Evolutionary conservation across 1,140 invertebrate genomes (phyloP), one percentile per base, ranked within the genome.

Genomic region (Drosophila arizonae): DNA sequence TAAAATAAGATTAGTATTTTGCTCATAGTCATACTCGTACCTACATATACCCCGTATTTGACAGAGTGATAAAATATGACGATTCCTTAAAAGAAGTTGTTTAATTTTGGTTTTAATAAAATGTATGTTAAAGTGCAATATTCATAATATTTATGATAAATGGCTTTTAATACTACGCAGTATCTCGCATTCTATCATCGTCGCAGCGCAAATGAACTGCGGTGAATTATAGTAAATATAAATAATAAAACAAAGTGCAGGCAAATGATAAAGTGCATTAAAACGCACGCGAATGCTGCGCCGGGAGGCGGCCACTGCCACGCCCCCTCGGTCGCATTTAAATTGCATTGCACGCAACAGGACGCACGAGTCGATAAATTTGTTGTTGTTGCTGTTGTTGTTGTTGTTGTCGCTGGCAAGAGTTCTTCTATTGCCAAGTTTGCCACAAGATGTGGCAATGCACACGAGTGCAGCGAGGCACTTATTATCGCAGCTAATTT

Each of bases 141-240:
- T 41, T 41, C 6, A 0, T 3, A 30, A 30, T 3, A 24, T 24
- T 24, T 24, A 24, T 24, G 2, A 2, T 24, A 24, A 24, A 24
- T 17, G 21, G 1, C 21, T 24, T 24, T 24, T 3, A 24, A 43
- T 6, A n/a, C 21, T n/a, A 30, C 45, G 45, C 9, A 33, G 65
- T 67, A 51, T 67, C 11, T 58, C 0, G 2, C 45, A 55, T 15
- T 17, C 11, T 33, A 21, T 4, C 10, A 30, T 10, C 8, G 11
- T 4, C 15, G n/a, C 13, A n/a, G 17, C 0, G 17, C 51, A 60
- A 63, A 56, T 72, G 30, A 74, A 61, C 62, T 17, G 58, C 52
- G 79, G 56, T 76, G 79, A 87, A 84, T 88, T 87, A 88, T 88
- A 84, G 79, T 79, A 88, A 87, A 88, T 82, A 87, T 87, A 88